phyloP scores from a whole-genome alignment of 2,113 vertebrate genomes.

The Corythornis madagascariensis region DNA sequence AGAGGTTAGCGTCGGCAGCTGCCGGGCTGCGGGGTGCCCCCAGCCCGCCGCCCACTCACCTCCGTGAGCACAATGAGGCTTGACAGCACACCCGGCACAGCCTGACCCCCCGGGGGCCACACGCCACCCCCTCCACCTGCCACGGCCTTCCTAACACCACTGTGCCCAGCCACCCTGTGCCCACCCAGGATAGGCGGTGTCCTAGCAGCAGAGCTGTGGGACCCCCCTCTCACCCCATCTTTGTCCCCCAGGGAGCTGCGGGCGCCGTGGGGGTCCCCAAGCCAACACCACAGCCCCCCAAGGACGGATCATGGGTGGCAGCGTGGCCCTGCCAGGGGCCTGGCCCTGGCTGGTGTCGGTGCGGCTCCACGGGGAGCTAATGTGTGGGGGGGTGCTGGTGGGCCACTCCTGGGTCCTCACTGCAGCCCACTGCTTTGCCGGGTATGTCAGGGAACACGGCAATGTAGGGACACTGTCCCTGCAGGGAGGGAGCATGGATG shows the following conservation, averaged over 20 bases:
- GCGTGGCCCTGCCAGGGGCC: constrained; percentile 79
- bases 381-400: constrained; percentile 93
- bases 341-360: constrained; percentile 96
- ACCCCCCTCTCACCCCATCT: neutral
- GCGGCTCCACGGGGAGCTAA: constrained; percentile 85
- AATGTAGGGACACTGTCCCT: neutral
- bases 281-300: neutral
- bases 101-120: neutral
- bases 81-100: constrained; percentile 3
- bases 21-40: constrained; percentile 43
- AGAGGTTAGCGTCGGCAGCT: constrained; percentile 70
- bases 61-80: constrained; percentile 54
- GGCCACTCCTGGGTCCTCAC: constrained; percentile 91
- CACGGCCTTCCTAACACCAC: neutral
- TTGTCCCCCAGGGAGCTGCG: constrained; percentile 18
- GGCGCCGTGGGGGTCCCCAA: neutral
- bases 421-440: constrained; percentile 92
- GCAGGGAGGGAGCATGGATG: neutral
- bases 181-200: neutral
- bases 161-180: neutral
- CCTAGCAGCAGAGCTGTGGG: neutral
- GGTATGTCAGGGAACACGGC: constrained; percentile 69
- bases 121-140: neutral
- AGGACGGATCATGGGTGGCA: constrained; percentile 82
- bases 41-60: constrained; percentile 22